Conservation (phyloP, 2,888 invertebrate genomes). For the Cordilura impudica region DNA sequence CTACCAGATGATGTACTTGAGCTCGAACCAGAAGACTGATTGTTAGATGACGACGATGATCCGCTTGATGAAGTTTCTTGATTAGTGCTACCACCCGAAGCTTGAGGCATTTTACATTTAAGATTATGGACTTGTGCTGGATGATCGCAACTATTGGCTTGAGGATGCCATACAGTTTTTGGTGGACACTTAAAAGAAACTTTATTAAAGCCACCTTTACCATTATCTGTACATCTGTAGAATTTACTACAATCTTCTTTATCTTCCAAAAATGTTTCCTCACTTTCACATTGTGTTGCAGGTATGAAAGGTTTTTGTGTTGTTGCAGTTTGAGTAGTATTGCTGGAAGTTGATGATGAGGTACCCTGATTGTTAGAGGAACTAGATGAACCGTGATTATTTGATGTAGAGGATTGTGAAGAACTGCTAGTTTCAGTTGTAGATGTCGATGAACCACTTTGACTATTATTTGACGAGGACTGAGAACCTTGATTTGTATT, state of each 20-base stretch:
- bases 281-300: slow-evolving; percentile 73
- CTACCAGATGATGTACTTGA: neutral
- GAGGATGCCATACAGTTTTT: slow-evolving; percentile 81
- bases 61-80: slow-evolving; percentile 40
- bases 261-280: slow-evolving; percentile 77
- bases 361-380: neutral
- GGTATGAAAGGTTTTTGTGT: slow-evolving; percentile 70
- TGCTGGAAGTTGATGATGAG: slow-evolving; percentile 21
- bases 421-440: neutral
- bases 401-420: neutral
- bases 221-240: slow-evolving; percentile 79
- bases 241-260: slow-evolving; percentile 80
- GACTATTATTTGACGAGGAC: slow-evolving; percentile 14
- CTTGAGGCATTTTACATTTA: slow-evolving; percentile 66
- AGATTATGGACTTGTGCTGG: slow-evolving; percentile 68
- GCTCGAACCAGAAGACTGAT: slow-evolving; percentile 41
- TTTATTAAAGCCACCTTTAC: slow-evolving; percentile 77
- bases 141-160: slow-evolving; percentile 79
- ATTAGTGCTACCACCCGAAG: slow-evolving; percentile 38
- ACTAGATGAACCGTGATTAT: slow-evolving; percentile 1
- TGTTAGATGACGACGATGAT: slow-evolving; percentile 44
- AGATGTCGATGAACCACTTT: neutral
- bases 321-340: slow-evolving; percentile 51
- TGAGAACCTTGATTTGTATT: slow-evolving; percentile 14
- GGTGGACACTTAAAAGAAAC: slow-evolving; percentile 80